phyloP scores from a whole-genome alignment of 2,888 invertebrate species.

The Frankliniella fusca region DNA sequence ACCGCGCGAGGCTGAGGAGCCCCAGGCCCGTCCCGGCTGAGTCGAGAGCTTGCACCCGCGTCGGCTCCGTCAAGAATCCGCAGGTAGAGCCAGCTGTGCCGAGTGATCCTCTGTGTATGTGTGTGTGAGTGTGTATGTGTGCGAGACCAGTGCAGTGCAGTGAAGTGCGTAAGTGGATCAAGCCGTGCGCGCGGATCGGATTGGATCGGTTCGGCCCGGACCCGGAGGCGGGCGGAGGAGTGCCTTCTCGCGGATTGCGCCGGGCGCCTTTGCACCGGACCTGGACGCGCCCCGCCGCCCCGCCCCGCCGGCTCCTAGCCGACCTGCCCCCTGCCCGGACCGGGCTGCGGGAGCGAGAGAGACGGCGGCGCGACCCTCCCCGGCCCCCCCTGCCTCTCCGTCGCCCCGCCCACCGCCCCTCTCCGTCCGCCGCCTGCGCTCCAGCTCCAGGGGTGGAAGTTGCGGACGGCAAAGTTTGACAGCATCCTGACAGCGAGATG shows the following conservation, averaged over 20 bases:
- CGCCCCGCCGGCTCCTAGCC: background rate
- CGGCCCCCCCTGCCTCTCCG: background rate
- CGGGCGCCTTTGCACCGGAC: background rate
- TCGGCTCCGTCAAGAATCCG: constrained; percentile 12
- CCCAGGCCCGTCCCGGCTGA: constrained; percentile 7
- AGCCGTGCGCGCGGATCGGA: background rate
- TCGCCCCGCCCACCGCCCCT: background rate
- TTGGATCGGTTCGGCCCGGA: too few species aligned
- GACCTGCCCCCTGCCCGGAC: background rate
- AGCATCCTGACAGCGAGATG: background rate
- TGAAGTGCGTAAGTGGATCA: constrained; percentile 20
- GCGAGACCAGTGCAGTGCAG: background rate
- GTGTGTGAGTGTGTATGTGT: background rate
- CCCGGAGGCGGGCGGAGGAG: background rate
- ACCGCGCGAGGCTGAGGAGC: background rate
- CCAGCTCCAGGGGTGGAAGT: background rate
- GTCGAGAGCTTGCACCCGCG: constrained; percentile 22
- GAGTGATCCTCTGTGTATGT: background rate
- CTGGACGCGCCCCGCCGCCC: background rate
- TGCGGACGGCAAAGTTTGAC: background rate
- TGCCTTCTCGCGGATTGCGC: background rate
- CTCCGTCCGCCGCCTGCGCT: background rate
- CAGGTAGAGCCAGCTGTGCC: background rate
- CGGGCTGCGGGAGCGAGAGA: too few species aligned
- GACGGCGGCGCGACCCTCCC: background rate